Base-by-base conservation (phyloP, 2,113 vertebrate genomes). In the Nyctereutes procyonoides region DNA sequence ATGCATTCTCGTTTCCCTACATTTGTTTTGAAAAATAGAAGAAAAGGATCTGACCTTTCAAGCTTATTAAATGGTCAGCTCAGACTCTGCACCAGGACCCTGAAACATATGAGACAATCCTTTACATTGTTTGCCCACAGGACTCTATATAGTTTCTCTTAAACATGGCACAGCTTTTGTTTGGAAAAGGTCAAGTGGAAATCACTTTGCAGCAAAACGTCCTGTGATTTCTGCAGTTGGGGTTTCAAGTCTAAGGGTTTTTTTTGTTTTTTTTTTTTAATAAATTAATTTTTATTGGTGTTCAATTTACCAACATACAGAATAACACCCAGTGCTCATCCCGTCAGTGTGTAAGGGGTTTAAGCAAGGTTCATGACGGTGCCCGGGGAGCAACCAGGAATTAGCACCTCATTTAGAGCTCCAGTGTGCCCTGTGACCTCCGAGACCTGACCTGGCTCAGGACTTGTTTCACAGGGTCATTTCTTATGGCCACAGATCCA, bases 331-430 rank as follows among this genome's bases (percentile, higher is more conserved):
- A n/a, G n/a, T n/a, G n/a, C n/a, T n/a, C n/a, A n/a, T n/a, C n/a
- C n/a, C n/a, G n/a, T n/a, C n/a, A n/a, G n/a, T n/a, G n/a, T 2
- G 8, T n/a, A 56, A 55, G 0, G 0, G 28, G 17, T 56, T 96
- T 83, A 62, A 94, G 67, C 1, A 51, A 97, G 98, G 73, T 2
- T 63, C 86, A 2, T 12, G 19, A 38, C 0, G 12, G 77, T 76
- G 48, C 67, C 96, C 88, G 91, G 32, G 95, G 86, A 83, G 84
- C 85, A 62, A 4, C 76, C 0, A 2, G 87, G 79, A 43, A 43
- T 96, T 81, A 94, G 73, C n/a, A 26, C 65, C 77, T 96, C 82
- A 32, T 38, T 94, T 48, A 62, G 4, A 83, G 55, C 16, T 16
- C 28, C 4, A 0, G 48, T 62, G 38, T 56, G 97, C 65, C 77